Evolutionary conservation across 2,888 invertebrate species (phyloP), one percentile per base, ranked within the genome.

Genomic region (Schrankia costaestrigalis): DNA sequence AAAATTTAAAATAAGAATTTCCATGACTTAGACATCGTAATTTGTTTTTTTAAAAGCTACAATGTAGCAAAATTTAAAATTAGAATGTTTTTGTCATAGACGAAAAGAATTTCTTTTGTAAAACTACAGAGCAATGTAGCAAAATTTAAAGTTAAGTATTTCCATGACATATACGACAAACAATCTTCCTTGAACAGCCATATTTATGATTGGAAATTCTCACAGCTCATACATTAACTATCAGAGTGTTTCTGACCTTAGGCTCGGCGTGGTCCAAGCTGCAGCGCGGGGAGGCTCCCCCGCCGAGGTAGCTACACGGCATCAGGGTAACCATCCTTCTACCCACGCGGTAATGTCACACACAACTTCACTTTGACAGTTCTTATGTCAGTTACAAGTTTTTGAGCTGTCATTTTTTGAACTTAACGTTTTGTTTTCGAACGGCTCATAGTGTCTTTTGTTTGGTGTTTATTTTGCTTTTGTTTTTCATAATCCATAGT

Each of bases 221-320:
- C 56, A 56, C 35, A 50, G 48, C 44, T 58, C 56, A 48, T 58
- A 56, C 50, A 52, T 59, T 65, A 57, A 39, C 46, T 55, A 39
- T 55, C 59, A 46, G 56, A 52, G 47, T 46, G 32, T 41, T 45
- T 63, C 84, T 85, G 71, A 87, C 87, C 87, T 87, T 87, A 45
- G 87, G 84, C 63, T 87, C 87, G 59, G 78, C 59, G 75, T 84
- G 83, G 54, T 86, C 87, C 79, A 86, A 65, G 63, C 77, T 81
- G 87, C 86, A 85, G 65, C 83, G 80, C 68, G 90, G 84, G 54
- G 89, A 86, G 61, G 87, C 83, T 50, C 89, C 84, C 74, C 90
- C 90, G 72, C 90, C 89, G 71, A 91, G 82, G 83, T 90, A 91
- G 79, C 89, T 90, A 81, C 90, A 91, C 79, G 91, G 90, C 91